Evolutionary conservation across 53 echinoderm and acorn worm genomes (phyloP).

Genomic region (Zoroaster sp.): DNA sequence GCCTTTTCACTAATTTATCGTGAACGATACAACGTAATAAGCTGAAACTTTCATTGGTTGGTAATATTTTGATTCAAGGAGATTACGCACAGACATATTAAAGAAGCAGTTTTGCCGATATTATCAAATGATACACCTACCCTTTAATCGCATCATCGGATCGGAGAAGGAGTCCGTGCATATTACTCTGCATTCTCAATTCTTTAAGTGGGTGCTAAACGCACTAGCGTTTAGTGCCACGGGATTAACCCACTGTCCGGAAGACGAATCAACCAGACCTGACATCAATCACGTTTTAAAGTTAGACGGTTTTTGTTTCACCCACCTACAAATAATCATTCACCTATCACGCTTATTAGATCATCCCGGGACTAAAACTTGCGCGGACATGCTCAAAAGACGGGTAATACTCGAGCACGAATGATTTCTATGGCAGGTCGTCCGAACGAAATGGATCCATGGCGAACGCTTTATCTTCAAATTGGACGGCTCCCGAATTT

Average conservation of each 20-base stretch:
- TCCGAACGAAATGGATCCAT: not conserved
- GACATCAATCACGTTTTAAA: not conserved
- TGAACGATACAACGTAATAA: no score
- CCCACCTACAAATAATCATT: not conserved
- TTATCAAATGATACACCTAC: no score
- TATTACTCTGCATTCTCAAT: not conserved
- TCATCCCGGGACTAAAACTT: constrained; percentile 34
- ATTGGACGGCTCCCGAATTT: constrained; percentile 8
- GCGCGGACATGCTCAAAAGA: constrained; percentile 25
- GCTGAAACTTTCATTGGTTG: no score
- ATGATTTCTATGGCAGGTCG: not conserved
- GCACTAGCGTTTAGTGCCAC: not conserved
- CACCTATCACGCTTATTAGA: constrained; percentile 39
- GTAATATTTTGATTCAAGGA: no score
- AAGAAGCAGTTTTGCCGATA: no score
- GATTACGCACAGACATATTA: no score
- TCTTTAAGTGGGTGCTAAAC: not conserved
- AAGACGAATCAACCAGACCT: not conserved
- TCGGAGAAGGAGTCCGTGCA: not conserved
- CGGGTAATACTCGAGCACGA: not conserved
- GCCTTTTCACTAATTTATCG: no score
- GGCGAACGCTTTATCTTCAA: constrained; percentile 26
- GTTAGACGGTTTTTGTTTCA: not conserved
- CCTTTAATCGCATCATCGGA: no score
- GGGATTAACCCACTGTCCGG: not conserved